Base-by-base conservation (phyloP, 2,797 vertebrate species). In the Perdix hodgsoniae region DNA sequence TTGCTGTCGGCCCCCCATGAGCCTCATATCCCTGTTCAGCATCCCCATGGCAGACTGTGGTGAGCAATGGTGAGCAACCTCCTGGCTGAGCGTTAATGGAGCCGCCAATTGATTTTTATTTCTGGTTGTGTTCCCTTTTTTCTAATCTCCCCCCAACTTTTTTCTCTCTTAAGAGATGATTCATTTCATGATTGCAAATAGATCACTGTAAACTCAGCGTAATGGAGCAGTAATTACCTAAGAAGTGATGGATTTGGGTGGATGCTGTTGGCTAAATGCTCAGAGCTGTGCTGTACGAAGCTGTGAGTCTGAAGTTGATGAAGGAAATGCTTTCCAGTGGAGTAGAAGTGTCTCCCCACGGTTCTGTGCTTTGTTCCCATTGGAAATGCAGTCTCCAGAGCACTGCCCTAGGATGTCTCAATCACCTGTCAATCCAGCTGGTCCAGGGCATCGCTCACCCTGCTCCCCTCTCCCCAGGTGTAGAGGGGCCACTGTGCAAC, bases 181-280 rank as follows among this genome's bases (percentile, higher is more conserved):
- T 95, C 86, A 88, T 84, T 77, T 78, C 71, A 24, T 83, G 86
- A 95, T 64, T 91, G 88, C 80, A 94, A 96, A 95, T 89, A 81
- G 66, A 95, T 95, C 91, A 60, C 93, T 76, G 92, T 83, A 96
- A 96, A 96, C 85, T 91, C 35, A 6, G 76, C 14, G 54, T 97
- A 96, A 96, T 97, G 95, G 95, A 96, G 86, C 94, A 88, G 88
- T 95, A 96, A 97, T 97, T 97, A 95, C 88, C 95, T 93, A 93
- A 93, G 93, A 94, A 83, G 80, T 96, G 92, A 97, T 94, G 92
- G 86, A 94, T 94, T 92, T 60, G 82, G 80, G 77, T 39, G 86
- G 90, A 64, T 90, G 95, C 96, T 82, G 88, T 75, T 91, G 78
- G 76, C 84, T 93, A 61, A 96, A 94, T 23, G 13, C 89, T 74